These are phyloP conservation scores for Stomatorhinus ivindoensis DNA, from an alignment of 2,113 vertebrate species.

Conservation along the genomic window DNA sequence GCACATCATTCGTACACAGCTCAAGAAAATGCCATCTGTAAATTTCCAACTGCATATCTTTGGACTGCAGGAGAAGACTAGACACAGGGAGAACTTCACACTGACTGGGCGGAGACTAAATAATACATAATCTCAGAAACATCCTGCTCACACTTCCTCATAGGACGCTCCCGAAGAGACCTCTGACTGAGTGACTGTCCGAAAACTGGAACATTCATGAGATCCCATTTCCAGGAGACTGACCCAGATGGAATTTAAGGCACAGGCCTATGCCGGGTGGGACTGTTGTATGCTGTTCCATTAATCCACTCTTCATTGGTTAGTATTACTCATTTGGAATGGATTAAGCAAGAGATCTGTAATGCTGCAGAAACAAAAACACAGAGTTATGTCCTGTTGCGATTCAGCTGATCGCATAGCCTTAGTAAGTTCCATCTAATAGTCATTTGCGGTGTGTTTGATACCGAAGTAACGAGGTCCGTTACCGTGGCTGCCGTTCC, in stretches of 20 bases:
- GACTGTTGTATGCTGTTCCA: neutral
- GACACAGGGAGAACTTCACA: neutral
- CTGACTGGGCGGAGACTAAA: neutral
- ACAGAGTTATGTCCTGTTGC: neutral
- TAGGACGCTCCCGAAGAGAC: neutral
- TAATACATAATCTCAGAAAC: neutral
- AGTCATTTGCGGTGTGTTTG: neutral
- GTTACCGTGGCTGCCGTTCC: neutral
- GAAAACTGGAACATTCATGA: neutral
- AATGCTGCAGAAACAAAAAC: neutral
- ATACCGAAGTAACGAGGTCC: neutral
- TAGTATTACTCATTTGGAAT: neutral
- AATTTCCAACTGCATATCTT: neutral
- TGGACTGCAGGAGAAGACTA: neutral
- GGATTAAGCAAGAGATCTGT: neutral
- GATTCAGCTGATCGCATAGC: neutral
- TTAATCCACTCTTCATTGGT: neutral
- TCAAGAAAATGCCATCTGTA: neutral
- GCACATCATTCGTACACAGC: neutral
- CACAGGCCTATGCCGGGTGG: neutral
- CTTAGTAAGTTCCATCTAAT: neutral
- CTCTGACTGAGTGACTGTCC: neutral
- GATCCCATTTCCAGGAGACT: neutral
- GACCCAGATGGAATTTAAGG: neutral
- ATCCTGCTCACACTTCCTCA: neutral